Evolutionary conservation across 2,113 vertebrate genomes (phyloP).

Genomic region (Gymnobelideus leadbeateri): DNA sequence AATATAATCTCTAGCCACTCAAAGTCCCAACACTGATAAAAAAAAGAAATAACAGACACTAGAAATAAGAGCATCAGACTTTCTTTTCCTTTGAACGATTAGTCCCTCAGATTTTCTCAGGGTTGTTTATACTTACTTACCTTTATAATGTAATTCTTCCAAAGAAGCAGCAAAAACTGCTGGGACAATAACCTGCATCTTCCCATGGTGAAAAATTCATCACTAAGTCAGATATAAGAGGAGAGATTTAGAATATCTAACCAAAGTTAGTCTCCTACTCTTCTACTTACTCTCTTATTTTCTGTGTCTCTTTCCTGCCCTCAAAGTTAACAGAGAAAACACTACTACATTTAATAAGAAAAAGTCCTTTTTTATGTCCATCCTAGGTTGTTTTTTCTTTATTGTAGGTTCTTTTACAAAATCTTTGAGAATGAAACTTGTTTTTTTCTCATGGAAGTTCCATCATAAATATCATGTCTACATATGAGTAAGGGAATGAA

Average conservation of each 20-base stretch:
- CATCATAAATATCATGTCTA: background rate
- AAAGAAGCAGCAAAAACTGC: conserved; percentile 92
- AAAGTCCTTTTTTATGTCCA: background rate
- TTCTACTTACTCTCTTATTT: background rate
- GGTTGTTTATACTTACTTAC: conserved; percentile 79
- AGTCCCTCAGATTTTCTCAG: background rate
- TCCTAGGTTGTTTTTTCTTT: background rate
- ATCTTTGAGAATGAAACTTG: background rate
- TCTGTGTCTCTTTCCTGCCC: background rate
- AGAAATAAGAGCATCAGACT: background rate
- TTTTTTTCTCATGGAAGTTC: background rate
- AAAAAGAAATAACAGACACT: conserved; percentile 33
- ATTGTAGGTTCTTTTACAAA: background rate
- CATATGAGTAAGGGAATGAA: background rate
- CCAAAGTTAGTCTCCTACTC: background rate
- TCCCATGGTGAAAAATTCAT: conserved; percentile 36
- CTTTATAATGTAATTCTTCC: conserved; percentile 97
- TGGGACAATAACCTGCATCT: conserved; percentile 71
- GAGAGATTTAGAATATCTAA: conserved; percentile 40
- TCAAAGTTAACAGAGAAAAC: background rate
- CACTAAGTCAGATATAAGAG: conserved; percentile 21
- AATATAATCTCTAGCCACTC: background rate
- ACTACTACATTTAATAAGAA: background rate
- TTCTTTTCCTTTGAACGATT: background rate
- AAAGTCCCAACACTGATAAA: background rate